Evolutionary conservation across 1,140 invertebrate species (phyloP).

Genomic region (Orchesella cincta): DNA sequence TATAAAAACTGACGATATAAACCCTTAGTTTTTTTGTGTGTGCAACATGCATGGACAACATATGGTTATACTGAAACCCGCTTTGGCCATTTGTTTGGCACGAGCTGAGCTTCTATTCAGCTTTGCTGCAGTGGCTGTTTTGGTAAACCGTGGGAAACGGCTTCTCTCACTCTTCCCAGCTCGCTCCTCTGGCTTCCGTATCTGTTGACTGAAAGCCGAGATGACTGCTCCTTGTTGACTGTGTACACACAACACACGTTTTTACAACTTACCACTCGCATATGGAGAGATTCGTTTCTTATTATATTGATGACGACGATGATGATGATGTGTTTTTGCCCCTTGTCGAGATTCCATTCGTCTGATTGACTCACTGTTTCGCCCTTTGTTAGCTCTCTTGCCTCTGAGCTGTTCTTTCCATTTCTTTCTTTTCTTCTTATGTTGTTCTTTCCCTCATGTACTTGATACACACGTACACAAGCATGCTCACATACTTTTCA

Average conservation of each 20-base stretch:
- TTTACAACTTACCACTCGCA: conserved; percentile 1
- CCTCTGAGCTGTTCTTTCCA: not conserved
- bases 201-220: conserved; percentile 13
- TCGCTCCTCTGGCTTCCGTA: conserved; percentile 3
- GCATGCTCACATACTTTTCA: too few species aligned
- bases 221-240: conserved; percentile 28
- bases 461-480: too few species aligned
- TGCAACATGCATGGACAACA: conserved; percentile 28
- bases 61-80: conserved; percentile 27
- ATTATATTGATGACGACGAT: not conserved
- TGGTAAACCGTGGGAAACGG: conserved; percentile 47
- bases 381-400: conserved; percentile 1
- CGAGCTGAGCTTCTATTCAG: conserved; percentile 41
- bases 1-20: not conserved
- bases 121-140: conserved; percentile 6
- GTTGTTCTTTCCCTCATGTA: too few species aligned
- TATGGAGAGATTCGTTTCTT: too few species aligned
- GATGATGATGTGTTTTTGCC: conserved; percentile 29
- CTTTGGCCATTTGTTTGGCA: conserved; percentile 46
- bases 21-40: not conserved
- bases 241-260: conserved; percentile 4
- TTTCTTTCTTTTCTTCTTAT: conserved; percentile 13
- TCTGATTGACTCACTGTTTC: conserved; percentile 26
- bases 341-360: conserved; percentile 26
- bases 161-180: conserved; percentile 46